Evolutionary conservation across 2,797 vertebrate genomes (phyloP).

Genomic region (Champsocephalus gunnari): DNA sequence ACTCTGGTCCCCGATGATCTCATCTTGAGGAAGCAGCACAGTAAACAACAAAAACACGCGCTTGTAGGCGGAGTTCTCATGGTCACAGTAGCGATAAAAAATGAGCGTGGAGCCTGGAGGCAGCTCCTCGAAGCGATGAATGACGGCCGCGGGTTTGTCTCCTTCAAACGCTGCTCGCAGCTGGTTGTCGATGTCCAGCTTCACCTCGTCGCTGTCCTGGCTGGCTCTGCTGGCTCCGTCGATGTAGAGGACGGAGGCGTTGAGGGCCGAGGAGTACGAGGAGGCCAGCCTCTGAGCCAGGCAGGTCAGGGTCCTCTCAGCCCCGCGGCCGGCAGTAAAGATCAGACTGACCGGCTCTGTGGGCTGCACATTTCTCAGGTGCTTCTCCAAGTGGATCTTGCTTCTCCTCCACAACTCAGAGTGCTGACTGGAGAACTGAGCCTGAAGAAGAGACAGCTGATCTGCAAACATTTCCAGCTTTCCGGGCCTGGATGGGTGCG

Average conservation of each 20-base stretch:
- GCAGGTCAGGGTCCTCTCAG: constrained; percentile 87
- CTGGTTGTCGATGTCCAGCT: constrained; percentile 86
- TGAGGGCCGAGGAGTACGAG: constrained; percentile 82
- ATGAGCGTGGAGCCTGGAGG: constrained; percentile 92
- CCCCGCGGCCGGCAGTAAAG: constrained; percentile 84
- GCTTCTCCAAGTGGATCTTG: constrained; percentile 86
- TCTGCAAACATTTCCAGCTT: constrained; percentile 76
- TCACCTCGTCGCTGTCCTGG: constrained; percentile 86
- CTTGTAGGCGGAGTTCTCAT: constrained; percentile 91
- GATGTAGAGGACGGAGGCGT: constrained; percentile 80
- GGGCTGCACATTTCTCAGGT: constrained; percentile 84
- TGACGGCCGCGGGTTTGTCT: constrained; percentile 83
- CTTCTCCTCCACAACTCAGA: constrained; percentile 87
- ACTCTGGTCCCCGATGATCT: constrained; percentile 60
- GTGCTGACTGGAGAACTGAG: constrained; percentile 86
- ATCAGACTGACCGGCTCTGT: constrained; percentile 90
- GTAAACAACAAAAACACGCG: constrained; percentile 90
- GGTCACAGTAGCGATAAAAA: constrained; percentile 98
- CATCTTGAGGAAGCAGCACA: constrained; percentile 87
- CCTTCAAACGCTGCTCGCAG: constrained; percentile 86
- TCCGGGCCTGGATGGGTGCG: constrained; percentile 29
- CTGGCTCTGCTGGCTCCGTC: constrained; percentile 76
- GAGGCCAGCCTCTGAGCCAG: constrained; percentile 84
- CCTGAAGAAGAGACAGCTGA: constrained; percentile 79
- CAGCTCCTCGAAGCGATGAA: constrained; percentile 91